Percentiles rank a stretch among this genome's conserved stretches.
phyloP scores from a whole-genome alignment of 35 echinoderm and acorn worm genomes.

The Heliocidaris tuberculata region DNA sequence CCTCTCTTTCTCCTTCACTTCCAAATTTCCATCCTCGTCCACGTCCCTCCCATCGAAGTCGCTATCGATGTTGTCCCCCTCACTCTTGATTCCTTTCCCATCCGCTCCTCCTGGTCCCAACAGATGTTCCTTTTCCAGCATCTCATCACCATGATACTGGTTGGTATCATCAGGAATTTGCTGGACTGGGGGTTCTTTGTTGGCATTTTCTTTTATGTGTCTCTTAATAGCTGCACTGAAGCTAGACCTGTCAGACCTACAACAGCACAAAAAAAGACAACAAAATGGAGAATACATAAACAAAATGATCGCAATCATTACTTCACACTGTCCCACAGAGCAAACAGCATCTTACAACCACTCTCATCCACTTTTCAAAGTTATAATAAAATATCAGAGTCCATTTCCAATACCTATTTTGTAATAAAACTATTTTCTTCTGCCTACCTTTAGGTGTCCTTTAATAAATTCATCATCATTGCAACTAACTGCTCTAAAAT shows the following conservation, averaged over 20 bases:
- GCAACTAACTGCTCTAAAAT: too few species aligned
- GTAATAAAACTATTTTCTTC: too few species aligned
- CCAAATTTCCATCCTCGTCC: background rate
- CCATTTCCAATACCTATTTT: too few species aligned
- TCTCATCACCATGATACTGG: background rate
- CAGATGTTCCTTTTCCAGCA: background rate
- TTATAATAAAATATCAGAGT: too few species aligned
- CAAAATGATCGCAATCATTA: too few species aligned
- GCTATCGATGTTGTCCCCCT: slow-evolving; percentile 25
- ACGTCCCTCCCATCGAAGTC: slow-evolving; percentile 43
- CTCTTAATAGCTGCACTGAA: background rate
- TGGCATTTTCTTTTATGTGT: background rate
- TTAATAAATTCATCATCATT: too few species aligned
- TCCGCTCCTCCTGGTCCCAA: background rate
- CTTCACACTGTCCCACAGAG: too few species aligned
- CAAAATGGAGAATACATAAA: background rate
- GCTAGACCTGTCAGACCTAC: background rate
- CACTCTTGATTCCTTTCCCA: slow-evolving; percentile 1
- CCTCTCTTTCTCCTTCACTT: background rate
- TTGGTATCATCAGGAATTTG: background rate
- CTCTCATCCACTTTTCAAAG: too few species aligned
- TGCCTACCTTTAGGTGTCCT: too few species aligned
- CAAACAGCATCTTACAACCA: too few species aligned
- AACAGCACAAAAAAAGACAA: background rate
- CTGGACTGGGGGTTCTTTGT: background rate